Base-by-base conservation (phyloP, 2,888 invertebrate species). In the Plusia festucae region DNA sequence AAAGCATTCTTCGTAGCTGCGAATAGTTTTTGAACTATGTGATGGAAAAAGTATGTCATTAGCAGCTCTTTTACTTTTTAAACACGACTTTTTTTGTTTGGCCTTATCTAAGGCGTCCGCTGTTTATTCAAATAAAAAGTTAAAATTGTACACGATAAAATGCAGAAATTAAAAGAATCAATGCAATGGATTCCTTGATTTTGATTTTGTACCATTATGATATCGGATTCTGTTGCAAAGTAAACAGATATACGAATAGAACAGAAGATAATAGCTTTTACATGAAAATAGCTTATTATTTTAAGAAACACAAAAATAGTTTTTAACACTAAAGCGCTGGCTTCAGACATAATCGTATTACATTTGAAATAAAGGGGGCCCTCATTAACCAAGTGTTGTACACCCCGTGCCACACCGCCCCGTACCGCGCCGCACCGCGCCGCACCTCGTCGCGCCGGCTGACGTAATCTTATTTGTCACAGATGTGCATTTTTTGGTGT, bases 401-500 rank as follows among this genome's bases (percentile, higher is more conserved):
- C 18, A 8, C 34, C 34, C 34, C 34, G 13, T 34, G 34, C 34
- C 34, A 15, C 34, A 4, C 15, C 20, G 11, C 15, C 6, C 18
- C 51, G 20, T 22, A 8, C 51, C n/a, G 2, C 3, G 13, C 13
- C 20, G 52, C 52, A n/a, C 52, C 15, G 22, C 7, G 7, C 13
- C 52, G 22, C 52, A 24, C 24, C 18, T 9, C 13, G 22, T 15
- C 22, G 52, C 52, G 24, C 24, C 6, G 52, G 24, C 52, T 22
- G 27, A 60, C 53, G 59, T 63, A 68, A 68, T 60, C 63, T 60
- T 27, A 30, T 64, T 68, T 64, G 57, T 60, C 57, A 30, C 68
- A 64, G 63, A 68, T 68, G 68, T 63, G 60, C 58, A 62, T 54
- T 67, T 52, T 59, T 59, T 62, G 61, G 58, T 24, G 32, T 30